These are phyloP conservation scores for Oscheius sp. DNA, from an alignment of 2,888 invertebrate species.

Conservation along the genomic window DNA sequence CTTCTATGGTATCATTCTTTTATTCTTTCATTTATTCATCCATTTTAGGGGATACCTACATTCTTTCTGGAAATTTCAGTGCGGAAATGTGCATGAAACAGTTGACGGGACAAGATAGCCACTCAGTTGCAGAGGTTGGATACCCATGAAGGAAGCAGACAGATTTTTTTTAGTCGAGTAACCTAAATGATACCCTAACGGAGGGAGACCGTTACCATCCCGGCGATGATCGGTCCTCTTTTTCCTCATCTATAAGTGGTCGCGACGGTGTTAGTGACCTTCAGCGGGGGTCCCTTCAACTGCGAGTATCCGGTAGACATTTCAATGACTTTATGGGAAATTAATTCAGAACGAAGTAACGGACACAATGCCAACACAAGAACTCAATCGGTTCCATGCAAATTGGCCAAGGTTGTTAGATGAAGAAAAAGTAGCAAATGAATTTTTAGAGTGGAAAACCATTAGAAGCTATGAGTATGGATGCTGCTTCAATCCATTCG, in stretches of 20 bases:
- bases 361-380: constrained; percentile 8
- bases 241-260: constrained; percentile 28
- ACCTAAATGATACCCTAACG: neutral
- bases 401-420: constrained; percentile 13
- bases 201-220: neutral
- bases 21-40: neutral
- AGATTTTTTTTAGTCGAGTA: neutral
- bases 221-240: constrained; percentile 17
- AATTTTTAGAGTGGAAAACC: neutral
- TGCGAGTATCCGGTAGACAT: constrained; percentile 23
- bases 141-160: neutral
- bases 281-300: constrained; percentile 20
- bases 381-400: constrained; percentile 21
- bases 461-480: constrained; percentile 7
- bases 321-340: neutral
- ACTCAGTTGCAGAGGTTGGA: neutral
- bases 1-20: constrained; percentile 57
- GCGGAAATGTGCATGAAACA: neutral
- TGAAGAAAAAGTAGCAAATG: neutral
- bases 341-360: constrained; percentile 23
- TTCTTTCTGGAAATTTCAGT: neutral
- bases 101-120: neutral
- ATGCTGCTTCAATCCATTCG: constrained; percentile 1
- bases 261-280: constrained; percentile 19
- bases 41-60: constrained; percentile 18